Percentiles rank a stretch among this genome's conserved stretches.
These are phyloP conservation scores for Uropsilus gracilis DNA, from an alignment of 2,113 vertebrate species.

Conservation along the genomic window DNA sequence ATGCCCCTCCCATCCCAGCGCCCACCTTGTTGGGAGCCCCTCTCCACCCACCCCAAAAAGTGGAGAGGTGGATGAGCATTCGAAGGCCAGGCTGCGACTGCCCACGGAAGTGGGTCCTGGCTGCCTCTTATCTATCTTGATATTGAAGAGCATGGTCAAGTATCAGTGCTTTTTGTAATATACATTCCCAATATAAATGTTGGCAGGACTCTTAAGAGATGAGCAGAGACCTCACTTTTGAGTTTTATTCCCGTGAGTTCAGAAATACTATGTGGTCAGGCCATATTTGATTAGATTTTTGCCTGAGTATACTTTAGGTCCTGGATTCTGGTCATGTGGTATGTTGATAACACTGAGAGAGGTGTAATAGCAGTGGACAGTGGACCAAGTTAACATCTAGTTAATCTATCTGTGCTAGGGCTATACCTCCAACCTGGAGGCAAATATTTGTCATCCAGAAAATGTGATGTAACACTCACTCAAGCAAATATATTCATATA, in stretches of 20 bases:
- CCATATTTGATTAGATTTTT: not conserved
- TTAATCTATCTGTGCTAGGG: not conserved
- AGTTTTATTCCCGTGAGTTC: not conserved
- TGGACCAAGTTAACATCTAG: not conserved
- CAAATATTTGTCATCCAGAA: not conserved
- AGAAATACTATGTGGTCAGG: not conserved
- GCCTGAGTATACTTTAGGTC: too few relatives aligned
- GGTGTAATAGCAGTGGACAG: not conserved
- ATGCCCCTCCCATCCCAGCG: too few relatives aligned
- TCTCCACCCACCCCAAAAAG: too few relatives aligned
- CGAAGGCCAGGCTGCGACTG: too few relatives aligned
- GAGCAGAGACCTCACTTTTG: not conserved
- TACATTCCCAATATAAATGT: not conserved
- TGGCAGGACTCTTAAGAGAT: not conserved
- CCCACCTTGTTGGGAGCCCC: too few relatives aligned
- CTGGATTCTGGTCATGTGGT: not conserved
- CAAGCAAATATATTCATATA: too few relatives aligned
- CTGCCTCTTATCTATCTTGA: not conserved
- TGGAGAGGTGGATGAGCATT: too few relatives aligned
- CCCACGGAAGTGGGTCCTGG: too few relatives aligned
- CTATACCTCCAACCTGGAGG: not conserved
- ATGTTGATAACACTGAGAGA: not conserved
- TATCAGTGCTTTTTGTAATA: conserved; percentile 6
- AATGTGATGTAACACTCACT: not conserved
- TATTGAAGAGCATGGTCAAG: not conserved